phyloP scores from a whole-genome alignment of 2,797 vertebrate genomes.

The Delichon dasypus region DNA sequence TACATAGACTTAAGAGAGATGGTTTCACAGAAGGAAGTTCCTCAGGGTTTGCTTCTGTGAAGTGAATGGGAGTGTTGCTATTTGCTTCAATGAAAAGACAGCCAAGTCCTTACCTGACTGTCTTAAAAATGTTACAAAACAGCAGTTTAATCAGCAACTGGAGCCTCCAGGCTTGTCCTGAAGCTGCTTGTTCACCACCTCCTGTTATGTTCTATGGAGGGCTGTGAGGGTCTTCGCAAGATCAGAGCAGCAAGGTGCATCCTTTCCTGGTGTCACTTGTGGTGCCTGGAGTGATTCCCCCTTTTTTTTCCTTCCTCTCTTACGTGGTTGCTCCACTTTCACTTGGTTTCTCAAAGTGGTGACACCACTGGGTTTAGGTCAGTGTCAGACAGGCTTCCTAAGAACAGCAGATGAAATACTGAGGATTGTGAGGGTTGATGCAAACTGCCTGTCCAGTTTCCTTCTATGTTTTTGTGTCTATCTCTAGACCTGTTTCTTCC shows the following conservation, averaged over 20 bases:
- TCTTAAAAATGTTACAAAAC: neutral
- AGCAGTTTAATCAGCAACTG: neutral
- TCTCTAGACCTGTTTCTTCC: neutral
- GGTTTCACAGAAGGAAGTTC: neutral
- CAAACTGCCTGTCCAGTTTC: neutral
- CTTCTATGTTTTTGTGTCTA: neutral
- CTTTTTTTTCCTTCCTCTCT: neutral
- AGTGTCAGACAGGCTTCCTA: neutral
- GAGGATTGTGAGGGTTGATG: neutral
- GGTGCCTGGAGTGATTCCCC: neutral
- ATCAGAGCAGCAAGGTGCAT: neutral
- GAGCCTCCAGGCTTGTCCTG: neutral
- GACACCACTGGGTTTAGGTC: neutral
- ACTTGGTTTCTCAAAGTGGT: neutral
- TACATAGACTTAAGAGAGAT: neutral
- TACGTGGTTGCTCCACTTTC: neutral
- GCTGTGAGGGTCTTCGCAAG: neutral
- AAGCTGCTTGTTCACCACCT: neutral
- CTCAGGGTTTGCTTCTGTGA: neutral
- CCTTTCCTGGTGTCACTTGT: neutral
- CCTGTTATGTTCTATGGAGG: neutral
- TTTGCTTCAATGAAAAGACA: neutral
- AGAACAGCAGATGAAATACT: neutral
- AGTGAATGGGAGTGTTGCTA: neutral
- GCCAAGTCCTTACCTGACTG: neutral